Percentiles rank a stretch among this genome's conserved stretches.
Evolutionary conservation across 2,797 vertebrate genomes (phyloP).

Genomic region (Kryptopterus vitreolus): DNA sequence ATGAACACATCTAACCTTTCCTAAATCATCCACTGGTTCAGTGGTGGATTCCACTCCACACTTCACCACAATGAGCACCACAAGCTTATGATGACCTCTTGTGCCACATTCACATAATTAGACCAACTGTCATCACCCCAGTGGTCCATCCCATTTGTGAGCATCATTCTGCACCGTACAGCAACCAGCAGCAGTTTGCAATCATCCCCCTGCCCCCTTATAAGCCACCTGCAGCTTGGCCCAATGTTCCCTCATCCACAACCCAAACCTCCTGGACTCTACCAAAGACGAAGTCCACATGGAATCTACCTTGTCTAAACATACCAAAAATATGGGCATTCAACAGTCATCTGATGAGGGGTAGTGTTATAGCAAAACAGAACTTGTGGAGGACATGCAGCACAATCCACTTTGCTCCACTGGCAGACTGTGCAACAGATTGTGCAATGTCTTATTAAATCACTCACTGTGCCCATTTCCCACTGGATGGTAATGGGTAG

Average conservation of each 20-base stretch:
- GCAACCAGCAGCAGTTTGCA: not conserved
- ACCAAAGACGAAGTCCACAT: not conserved
- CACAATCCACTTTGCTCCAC: not conserved
- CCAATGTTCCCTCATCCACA: not conserved
- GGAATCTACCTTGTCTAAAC: not conserved
- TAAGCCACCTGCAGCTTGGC: not conserved
- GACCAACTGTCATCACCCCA: not conserved
- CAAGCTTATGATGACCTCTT: not conserved
- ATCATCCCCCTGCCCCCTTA: not conserved
- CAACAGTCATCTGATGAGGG: not conserved
- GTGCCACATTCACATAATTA: not conserved
- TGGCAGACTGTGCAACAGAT: not conserved
- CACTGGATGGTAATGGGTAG: not conserved
- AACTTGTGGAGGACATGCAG: not conserved
- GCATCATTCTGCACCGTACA: not conserved
- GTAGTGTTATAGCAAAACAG: conserved; percentile 25
- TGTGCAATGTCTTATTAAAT: conserved; percentile 5
- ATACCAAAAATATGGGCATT: not conserved
- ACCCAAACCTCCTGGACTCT: not conserved
- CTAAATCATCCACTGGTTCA: not conserved
- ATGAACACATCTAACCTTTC: conserved; percentile 4
- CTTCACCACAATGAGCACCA: not conserved
- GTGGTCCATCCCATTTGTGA: not conserved
- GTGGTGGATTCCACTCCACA: not conserved
- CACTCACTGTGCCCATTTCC: not conserved